Base-by-base conservation (phyloP, 2,113 vertebrate genomes). In the Syngnathus floridae region DNA sequence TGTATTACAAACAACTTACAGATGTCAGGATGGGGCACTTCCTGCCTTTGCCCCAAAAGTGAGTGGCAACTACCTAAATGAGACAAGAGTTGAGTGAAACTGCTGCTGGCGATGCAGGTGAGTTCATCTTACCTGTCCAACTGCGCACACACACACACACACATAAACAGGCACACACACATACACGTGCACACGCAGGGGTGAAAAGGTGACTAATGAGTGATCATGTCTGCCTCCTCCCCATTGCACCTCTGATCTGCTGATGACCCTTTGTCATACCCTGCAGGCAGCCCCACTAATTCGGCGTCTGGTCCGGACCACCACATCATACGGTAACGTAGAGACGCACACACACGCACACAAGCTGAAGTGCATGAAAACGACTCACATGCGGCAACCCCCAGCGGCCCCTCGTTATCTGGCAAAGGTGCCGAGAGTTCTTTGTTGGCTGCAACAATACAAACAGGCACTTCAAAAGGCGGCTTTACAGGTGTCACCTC, bases 381-480 rank as follows among this genome's bases (percentile, higher is more conserved):
- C 22, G 56, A 54, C 59, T 48, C 67, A 66, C 62, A 54, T 41
- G 67, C 31, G 69, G 13, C 17, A 49, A 36, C 41, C 46, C 9
- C 65, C 52, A 21, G 19, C 21, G 26, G 58, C 61, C 54, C 41
- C 60, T 22, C 62, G 35, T 78, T 71, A 74, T 81, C 80, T 71
- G 78, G 80, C 79, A 85, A 80, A 88, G 85, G 83, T 87, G 86
- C 73, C 74, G 78, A 81, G 51, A 87, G 87, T 81, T 75, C 86
- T 79, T 89, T 90, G 87, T 90, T 84, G 71, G 35, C 79, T 72
- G 61, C 74, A 82, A 88, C 88, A 91, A 88, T 87, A 79, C 85
- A 85, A 86, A 87, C 82, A 83, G 77, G 74, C 79, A 87, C 90
- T 89, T 90, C 88, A 90, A 90, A 91, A 79, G 70, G 79, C 77